These are phyloP conservation scores for Corythornis leucogaster DNA, from an alignment of 2,797 vertebrate species.

Conservation along the genomic window DNA sequence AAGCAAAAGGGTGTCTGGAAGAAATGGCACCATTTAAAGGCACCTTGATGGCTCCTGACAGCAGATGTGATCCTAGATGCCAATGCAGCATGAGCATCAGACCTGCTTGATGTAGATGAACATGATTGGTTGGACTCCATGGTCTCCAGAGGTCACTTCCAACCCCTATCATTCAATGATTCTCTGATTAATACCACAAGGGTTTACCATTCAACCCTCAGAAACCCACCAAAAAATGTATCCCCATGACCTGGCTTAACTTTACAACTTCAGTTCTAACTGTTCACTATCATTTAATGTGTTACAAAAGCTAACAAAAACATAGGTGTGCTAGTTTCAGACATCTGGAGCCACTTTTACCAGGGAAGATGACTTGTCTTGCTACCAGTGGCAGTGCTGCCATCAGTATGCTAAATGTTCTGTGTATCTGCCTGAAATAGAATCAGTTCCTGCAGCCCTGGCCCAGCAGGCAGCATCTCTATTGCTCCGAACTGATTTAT, in stretches of 20 bases:
- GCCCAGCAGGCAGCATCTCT: constrained; percentile 1
- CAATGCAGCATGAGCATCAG: background rate
- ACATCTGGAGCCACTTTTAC: background rate
- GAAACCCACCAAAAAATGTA: background rate
- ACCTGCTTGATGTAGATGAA: background rate
- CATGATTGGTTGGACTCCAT: background rate
- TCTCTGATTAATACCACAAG: background rate
- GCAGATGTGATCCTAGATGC: background rate
- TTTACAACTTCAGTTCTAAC: background rate
- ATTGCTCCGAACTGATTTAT: constrained; percentile 21
- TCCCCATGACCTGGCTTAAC: background rate
- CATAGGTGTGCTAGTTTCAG: background rate
- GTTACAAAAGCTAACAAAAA: background rate
- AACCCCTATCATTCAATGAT: too few relatives aligned
- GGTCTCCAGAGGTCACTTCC: too few relatives aligned
- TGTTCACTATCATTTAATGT: background rate
- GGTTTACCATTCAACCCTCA: background rate
- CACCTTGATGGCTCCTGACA: background rate
- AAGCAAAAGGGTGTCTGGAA: background rate
- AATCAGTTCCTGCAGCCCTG: constrained; percentile 1
- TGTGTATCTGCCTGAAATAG: constrained; percentile 19
- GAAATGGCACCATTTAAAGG: background rate
- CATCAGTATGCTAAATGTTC: constrained; percentile 5
- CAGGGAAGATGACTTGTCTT: background rate
- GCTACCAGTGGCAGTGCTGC: background rate